Evolutionary conservation across 2,113 vertebrate species (phyloP), one percentile per base, ranked within the genome.

Genomic region (Callithrix jacchus): DNA sequence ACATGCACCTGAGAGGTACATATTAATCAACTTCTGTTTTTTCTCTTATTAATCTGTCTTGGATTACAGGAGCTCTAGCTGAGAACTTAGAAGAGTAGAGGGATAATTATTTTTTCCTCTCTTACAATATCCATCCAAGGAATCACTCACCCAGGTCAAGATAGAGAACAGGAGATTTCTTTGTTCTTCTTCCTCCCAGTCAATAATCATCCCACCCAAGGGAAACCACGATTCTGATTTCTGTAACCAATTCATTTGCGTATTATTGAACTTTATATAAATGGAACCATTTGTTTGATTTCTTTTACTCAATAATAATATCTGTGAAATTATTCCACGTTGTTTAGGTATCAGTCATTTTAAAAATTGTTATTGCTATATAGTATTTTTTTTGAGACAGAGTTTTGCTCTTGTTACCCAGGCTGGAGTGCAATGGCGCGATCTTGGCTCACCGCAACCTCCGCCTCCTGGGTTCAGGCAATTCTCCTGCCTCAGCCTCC

Each of bases 181-280:
- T 21, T 11, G n/a, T 71, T 18, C 16, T 81, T 18, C n/a, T 30
- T 89, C 7, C 2, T 30, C 23, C 37, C 4, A 8, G 6, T 7
- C 12, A 11, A 11, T 20, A 23, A 25, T 6, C 42, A 13, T 25
- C 30, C 32, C 3, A 3, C 18, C 66, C 16, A 2, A 47, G 0
- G n/a, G 30, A 4, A 3, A 79, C 37, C 82, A 52, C 18, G 40
- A 6, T 21, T 32, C 71, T 64, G 12, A 64, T 30, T 58, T 56
- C 87, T 37, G 0, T 30, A 42, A 21, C 49, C 42, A n/a, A 9
- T 52, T 30, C 4, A 14, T 49, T 61, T 4, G 32, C 25, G 30
- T 83, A 1, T 40, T 49, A 45, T 93, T 73, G 52, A 87, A n/a
- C 13, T 64, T 32, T 30, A 6, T 64, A 6, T 64, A 64, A 32